phyloP scores from a whole-genome alignment of 1,140 invertebrate species.

The Calliopsis andreniformis region DNA sequence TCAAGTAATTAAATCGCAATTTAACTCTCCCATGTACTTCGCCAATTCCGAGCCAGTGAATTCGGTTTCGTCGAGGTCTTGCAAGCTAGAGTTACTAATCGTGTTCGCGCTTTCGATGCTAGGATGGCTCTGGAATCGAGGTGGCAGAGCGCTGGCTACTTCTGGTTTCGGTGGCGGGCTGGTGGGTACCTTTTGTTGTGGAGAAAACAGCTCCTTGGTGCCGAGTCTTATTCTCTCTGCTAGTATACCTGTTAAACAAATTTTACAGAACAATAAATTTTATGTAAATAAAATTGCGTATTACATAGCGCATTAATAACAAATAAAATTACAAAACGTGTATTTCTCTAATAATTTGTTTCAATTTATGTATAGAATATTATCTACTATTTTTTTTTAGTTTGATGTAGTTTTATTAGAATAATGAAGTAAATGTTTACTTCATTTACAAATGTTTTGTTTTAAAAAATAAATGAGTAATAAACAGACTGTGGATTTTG shows the following conservation, averaged over 20 bases:
- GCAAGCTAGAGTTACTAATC: conserved; percentile 88
- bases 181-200: conserved; percentile 51
- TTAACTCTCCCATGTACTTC: conserved; percentile 85
- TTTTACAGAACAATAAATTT: no score
- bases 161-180: conserved; percentile 41
- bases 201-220: conserved; percentile 63
- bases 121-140: conserved; percentile 67
- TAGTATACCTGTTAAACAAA: conserved; percentile 60
- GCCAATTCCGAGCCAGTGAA: conserved; percentile 85
- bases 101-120: conserved; percentile 80
- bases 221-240: conserved; percentile 68
- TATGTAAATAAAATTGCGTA: no score
- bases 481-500: no score
- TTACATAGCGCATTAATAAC: no score
- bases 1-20: conserved; percentile 78
- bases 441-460: no score
- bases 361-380: no score
- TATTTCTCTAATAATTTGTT: no score
- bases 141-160: background rate
- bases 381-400: no score
- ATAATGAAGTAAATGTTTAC: no score
- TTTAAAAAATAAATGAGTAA: no score
- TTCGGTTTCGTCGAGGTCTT: conserved; percentile 86
- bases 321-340: background rate
- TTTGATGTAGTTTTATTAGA: no score